phyloP scores from a whole-genome alignment of 1,140 invertebrate species.

The Euglossa dilemma region DNA sequence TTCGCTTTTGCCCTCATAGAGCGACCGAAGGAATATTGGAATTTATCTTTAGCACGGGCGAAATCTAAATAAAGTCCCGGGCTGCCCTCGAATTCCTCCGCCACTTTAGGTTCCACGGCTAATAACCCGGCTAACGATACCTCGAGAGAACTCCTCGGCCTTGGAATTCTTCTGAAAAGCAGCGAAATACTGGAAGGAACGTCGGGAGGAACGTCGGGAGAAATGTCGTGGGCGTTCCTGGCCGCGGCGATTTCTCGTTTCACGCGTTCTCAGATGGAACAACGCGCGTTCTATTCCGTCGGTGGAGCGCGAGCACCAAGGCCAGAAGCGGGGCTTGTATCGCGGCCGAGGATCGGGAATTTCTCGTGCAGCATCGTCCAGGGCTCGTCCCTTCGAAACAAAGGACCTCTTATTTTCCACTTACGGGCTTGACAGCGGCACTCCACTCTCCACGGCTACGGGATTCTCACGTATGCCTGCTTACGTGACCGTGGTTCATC shows the following conservation, averaged over 20 bases:
- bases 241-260: slow-evolving; percentile 52
- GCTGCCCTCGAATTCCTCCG: not conserved
- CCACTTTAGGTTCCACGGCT: not conserved
- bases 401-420: slow-evolving; percentile 78
- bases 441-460: slow-evolving; percentile 59
- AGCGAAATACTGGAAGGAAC: not conserved
- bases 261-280: slow-evolving; percentile 51
- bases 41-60: not conserved
- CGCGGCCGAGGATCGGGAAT: slow-evolving; percentile 66
- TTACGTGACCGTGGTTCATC: slow-evolving; percentile 71
- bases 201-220: not conserved
- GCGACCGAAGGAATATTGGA: not conserved
- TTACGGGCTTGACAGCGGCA: slow-evolving; percentile 69
- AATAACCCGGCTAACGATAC: not conserved
- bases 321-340: slow-evolving; percentile 54
- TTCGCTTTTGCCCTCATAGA: too few species aligned
- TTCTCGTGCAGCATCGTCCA: slow-evolving; percentile 61
- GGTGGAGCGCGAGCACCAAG: slow-evolving; percentile 31
- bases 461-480: slow-evolving; percentile 73
- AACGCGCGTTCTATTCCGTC: slow-evolving; percentile 61
- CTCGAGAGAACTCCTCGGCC: not conserved
- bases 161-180: not conserved
- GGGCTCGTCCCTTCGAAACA: slow-evolving; percentile 70
- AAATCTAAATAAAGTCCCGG: not conserved
- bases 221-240: slow-evolving; percentile 24